Percentiles rank a stretch among this genome's conserved stretches.
These are phyloP conservation scores for Archocentrus centrarchus DNA, from an alignment of 2,113 vertebrate genomes.

Conservation along the genomic window DNA sequence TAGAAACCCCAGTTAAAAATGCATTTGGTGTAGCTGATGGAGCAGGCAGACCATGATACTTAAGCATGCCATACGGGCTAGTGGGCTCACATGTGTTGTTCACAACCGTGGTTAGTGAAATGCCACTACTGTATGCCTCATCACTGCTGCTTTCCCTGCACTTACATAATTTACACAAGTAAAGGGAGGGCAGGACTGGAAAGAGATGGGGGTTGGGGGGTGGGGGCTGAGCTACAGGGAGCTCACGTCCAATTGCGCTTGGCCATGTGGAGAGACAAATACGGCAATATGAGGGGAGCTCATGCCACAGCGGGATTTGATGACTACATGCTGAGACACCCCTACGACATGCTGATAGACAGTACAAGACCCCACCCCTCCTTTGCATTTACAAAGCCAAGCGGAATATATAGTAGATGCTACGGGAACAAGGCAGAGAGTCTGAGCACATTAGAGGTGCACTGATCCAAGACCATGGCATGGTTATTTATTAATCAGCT, in stretches of 20 bases:
- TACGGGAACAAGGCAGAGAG: constrained; percentile 72
- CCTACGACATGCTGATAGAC: constrained; percentile 68
- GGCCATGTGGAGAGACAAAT: constrained; percentile 70
- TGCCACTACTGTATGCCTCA: constrained; percentile 63
- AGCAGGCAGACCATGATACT: constrained; percentile 13
- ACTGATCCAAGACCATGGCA: constrained; percentile 72
- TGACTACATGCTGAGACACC: constrained; percentile 72
- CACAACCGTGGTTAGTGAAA: constrained; percentile 55
- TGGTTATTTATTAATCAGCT: constrained; percentile 82
- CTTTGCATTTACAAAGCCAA: constrained; percentile 58
- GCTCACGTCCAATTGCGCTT: constrained; percentile 68
- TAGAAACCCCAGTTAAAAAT: constrained; percentile 78
- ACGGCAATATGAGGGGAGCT: constrained; percentile 50
- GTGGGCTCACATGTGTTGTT: constrained; percentile 30
- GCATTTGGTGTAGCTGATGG: constrained; percentile 64
- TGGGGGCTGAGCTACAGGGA: constrained; percentile 33
- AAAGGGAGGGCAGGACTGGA: constrained; percentile 44
- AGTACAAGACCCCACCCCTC: constrained; percentile 53
- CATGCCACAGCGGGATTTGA: constrained; percentile 71
- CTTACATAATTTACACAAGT: constrained; percentile 83
- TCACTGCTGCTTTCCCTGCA: constrained; percentile 50
- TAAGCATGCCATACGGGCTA: constrained; percentile 10
- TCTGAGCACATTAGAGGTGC: constrained; percentile 76
- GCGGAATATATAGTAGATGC: constrained; percentile 59
- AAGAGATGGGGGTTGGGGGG: not conserved